Evolutionary conservation across 2,888 invertebrate species (phyloP), one percentile per base, ranked within the genome.

Genomic region (Biston betularia): DNA sequence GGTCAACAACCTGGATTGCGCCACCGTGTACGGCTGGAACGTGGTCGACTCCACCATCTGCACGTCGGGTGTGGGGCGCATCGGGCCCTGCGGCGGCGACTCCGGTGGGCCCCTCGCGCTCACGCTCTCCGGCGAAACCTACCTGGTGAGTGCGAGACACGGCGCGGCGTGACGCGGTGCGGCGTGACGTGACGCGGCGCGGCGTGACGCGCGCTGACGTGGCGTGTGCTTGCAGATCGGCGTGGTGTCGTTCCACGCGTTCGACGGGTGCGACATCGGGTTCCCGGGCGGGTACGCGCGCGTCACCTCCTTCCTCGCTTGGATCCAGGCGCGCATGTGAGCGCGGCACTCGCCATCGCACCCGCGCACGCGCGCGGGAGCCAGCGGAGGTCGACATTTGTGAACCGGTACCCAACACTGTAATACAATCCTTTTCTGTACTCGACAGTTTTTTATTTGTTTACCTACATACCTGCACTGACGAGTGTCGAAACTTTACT

Each of bases 21-120:
- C 70, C 12, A 69, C 69, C 33, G 72, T 71, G 61, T 85, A 75
- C 70, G 82, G 81, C 7, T 63, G 61, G 54, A 63, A 72, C 63
- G 58, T 84, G 6, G 35, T 75, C 15, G 33, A 55, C 7, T 79
- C 79, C 34, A 72, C 83, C 75, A 69, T 86, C 80, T 78, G 83
- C 80, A 76, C 83, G 60, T 77, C 73, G 69, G 79, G 77, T 12
- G 58, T 57, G 1, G 75, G 75, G 33, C 60, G 69, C 50, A 70
- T 78, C 42, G 72, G 90, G 79, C 76, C 85, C 78, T 86, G 89
- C 84, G 74, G 81, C 61, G 84, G 84, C 0, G 82, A 84, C 74
- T 80, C 79, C 45, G 77, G 85, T 46, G 77, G 82, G n/a, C 75
- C 81, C 35, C 76, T 81, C 46, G 61, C 59, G 6, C 7, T 75